Evolutionary conservation across 2,113 vertebrate species (phyloP).

Genomic region (Pangasianodon gigas): DNA sequence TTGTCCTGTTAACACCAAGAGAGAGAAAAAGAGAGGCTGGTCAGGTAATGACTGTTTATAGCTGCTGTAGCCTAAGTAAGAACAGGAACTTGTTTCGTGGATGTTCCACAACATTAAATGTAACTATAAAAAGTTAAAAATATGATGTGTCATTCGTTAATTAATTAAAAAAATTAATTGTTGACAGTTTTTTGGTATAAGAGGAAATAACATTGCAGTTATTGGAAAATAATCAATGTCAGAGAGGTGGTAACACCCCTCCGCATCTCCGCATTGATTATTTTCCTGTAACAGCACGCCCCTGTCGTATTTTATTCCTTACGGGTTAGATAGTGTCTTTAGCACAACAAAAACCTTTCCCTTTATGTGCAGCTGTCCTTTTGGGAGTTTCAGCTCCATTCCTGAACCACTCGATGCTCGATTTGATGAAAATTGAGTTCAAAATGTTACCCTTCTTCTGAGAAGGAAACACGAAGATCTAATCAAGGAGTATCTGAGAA

Average conservation of each 20-base stretch:
- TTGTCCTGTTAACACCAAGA: no score
- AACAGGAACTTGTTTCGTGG: no score
- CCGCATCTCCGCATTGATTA: not conserved
- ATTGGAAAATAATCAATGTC: not conserved
- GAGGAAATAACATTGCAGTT: no score
- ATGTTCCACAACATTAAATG: no score
- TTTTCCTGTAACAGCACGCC: not conserved
- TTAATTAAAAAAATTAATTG: not conserved
- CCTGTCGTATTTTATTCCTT: not conserved
- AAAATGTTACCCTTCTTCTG: constrained; percentile 34
- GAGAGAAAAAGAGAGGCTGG: no score
- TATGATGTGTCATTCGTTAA: not conserved
- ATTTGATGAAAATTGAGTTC: constrained; percentile 29
- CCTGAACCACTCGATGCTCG: not conserved
- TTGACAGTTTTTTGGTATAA: no score
- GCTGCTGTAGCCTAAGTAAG: no score
- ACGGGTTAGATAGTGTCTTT: not conserved
- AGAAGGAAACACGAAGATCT: constrained; percentile 23
- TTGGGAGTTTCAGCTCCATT: not conserved
- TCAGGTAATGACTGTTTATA: no score
- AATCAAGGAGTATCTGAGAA: constrained; percentile 25
- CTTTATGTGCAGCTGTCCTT: not conserved
- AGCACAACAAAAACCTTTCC: not conserved
- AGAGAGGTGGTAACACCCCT: not conserved
- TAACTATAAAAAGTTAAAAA: not conserved